These are phyloP conservation scores for Conopomorpha cramerella DNA, from an alignment of 1,140 invertebrate species.

Conservation along the genomic window DNA sequence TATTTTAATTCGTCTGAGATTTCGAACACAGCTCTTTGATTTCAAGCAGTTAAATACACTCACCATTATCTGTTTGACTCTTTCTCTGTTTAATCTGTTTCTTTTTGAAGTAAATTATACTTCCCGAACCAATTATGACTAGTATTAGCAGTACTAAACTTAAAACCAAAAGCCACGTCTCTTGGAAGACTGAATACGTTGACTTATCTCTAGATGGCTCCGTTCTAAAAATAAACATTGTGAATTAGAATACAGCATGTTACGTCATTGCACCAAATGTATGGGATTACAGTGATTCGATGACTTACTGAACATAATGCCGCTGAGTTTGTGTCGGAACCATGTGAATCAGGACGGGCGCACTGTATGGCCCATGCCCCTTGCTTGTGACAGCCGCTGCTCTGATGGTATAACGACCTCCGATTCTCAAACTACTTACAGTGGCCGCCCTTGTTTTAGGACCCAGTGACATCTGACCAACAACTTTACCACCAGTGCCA, in stretches of 20 bases:
- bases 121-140: constrained; percentile 28
- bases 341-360: constrained; percentile 42
- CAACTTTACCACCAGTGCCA: constrained; percentile 53
- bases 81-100: constrained; percentile 41
- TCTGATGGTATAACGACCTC: constrained; percentile 38
- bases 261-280: too few species aligned
- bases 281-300: too few species aligned
- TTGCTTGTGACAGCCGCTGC: constrained; percentile 40
- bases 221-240: constrained; percentile 47
- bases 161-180: constrained; percentile 48
- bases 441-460: constrained; percentile 35
- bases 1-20: not conserved
- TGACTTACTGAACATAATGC: constrained; percentile 47
- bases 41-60: constrained; percentile 5
- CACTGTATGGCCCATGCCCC: constrained; percentile 42
- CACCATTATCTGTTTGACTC: constrained; percentile 35
- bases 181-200: constrained; percentile 50
- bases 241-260: too few species aligned
- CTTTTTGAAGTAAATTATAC: constrained; percentile 35
- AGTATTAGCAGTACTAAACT: constrained; percentile 39
- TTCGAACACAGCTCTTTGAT: not conserved
- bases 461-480: constrained; percentile 48
- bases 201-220: constrained; percentile 50
- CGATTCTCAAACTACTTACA: constrained; percentile 34
- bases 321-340: constrained; percentile 43